These are phyloP conservation scores for Drosophila kambysellisi DNA, from an alignment of 2,888 invertebrate genomes.

Conservation along the genomic window DNA sequence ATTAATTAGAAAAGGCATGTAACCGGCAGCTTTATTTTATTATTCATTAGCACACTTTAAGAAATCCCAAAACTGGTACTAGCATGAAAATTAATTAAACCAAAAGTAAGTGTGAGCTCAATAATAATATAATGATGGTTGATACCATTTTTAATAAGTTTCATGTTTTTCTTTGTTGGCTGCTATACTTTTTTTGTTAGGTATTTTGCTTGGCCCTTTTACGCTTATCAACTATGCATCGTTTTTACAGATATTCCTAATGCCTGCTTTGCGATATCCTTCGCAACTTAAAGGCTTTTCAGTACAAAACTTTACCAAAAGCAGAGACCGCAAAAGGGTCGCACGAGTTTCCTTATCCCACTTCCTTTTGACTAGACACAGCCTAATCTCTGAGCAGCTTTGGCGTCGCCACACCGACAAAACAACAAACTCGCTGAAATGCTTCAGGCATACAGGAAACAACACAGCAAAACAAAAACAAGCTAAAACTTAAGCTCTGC, in stretches of 20 bases:
- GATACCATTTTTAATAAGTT: slow-evolving; percentile 27
- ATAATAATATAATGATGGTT: slow-evolving; percentile 32
- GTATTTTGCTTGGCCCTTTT: slow-evolving; percentile 23
- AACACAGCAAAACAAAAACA: slow-evolving; percentile 46
- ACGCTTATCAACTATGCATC: slow-evolving; percentile 51
- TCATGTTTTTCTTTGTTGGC: slow-evolving; percentile 7
- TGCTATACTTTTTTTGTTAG: slow-evolving; percentile 4
- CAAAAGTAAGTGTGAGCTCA: slow-evolving; percentile 1
- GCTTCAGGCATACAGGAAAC: slow-evolving; percentile 31
- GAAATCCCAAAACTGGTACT: neutral
- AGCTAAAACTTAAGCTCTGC: slow-evolving; percentile 59
- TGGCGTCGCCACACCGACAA: slow-evolving; percentile 48
- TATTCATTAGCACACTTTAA: slow-evolving; percentile 7
- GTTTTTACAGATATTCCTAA: slow-evolving; percentile 35
- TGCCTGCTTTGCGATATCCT: slow-evolving; percentile 59
- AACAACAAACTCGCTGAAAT: slow-evolving; percentile 29
- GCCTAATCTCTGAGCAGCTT: slow-evolving; percentile 61
- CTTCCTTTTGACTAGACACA: slow-evolving; percentile 38
- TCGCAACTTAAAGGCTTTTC: slow-evolving; percentile 67
- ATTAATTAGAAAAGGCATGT: neutral
- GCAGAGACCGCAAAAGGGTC: slow-evolving; percentile 61
- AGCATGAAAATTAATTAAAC: slow-evolving; percentile 28
- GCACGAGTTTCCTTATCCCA: slow-evolving; percentile 11
- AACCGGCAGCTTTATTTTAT: neutral
- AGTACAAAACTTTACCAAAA: slow-evolving; percentile 53